These are phyloP conservation scores for Pomatorhinus ruficollis DNA, from an alignment of 2,113 vertebrate species.

Conservation along the genomic window DNA sequence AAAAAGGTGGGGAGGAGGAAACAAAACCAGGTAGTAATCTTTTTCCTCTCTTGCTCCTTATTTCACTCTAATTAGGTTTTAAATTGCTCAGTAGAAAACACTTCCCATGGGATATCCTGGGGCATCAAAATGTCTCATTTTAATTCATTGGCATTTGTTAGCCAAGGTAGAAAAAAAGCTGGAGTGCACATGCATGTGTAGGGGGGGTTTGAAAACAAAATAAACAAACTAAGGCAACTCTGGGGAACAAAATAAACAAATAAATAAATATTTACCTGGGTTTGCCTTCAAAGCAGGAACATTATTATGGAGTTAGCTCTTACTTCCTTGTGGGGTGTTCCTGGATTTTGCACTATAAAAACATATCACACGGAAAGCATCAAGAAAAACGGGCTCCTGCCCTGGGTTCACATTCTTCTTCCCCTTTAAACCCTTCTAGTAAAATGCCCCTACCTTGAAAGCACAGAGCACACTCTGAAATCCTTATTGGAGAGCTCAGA, in stretches of 20 bases:
- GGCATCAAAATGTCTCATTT: neutral
- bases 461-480: neutral
- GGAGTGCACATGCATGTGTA: accelerated
- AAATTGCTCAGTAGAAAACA: neutral
- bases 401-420: neutral
- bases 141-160: neutral
- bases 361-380: neutral
- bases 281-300: neutral
- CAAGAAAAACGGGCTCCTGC: neutral
- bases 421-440: neutral
- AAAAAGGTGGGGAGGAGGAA: neutral
- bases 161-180: neutral
- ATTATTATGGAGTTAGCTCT: neutral
- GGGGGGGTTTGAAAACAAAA: neutral
- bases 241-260: neutral
- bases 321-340: neutral
- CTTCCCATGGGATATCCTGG: neutral
- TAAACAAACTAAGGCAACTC: neutral
- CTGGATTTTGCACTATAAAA: neutral
- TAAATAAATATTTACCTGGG: neutral
- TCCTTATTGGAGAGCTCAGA: neutral
- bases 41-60: neutral
- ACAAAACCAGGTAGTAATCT: neutral
- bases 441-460: neutral
- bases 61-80: neutral